Percentiles rank a stretch among this genome's conserved stretches.
These are phyloP conservation scores for Saccopteryx bilineata DNA, from an alignment of 2,113 vertebrate species.

Conservation along the genomic window DNA sequence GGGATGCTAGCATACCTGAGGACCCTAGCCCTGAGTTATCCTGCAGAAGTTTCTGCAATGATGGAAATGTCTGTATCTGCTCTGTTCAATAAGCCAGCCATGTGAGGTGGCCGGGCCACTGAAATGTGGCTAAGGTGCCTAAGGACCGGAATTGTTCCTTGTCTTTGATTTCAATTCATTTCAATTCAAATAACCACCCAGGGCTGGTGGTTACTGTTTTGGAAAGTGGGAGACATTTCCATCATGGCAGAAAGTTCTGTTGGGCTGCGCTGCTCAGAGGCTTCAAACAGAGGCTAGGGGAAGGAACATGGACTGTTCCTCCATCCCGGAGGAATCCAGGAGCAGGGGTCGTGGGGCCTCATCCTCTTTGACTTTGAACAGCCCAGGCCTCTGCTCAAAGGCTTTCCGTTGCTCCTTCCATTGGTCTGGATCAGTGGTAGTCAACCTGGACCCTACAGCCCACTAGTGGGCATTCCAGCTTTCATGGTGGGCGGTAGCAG, in stretches of 20 bases:
- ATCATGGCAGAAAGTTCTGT: neutral
- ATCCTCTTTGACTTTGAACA: no score
- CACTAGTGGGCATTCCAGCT: no score
- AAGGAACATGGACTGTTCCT: no score
- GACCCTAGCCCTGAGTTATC: neutral
- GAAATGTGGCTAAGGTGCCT: neutral
- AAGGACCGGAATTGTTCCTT: neutral
- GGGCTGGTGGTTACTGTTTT: neutral
- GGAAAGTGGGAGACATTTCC: neutral
- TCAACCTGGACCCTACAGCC: no score
- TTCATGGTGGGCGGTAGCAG: no score
- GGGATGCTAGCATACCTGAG: rapidly evolving
- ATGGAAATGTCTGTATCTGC: no score
- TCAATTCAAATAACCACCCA: neutral
- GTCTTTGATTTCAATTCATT: neutral
- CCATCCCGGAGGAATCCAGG: no score
- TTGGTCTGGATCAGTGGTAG: neutral
- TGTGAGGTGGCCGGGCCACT: neutral
- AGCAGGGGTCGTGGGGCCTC: rapidly evolving
- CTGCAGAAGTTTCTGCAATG: rapidly evolving
- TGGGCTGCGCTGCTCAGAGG: rapidly evolving
- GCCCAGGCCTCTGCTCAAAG: neutral
- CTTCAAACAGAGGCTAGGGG: neutral
- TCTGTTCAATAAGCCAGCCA: rapidly evolving
- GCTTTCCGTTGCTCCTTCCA: neutral